Evolutionary conservation across 2,797 vertebrate genomes (phyloP).

Genomic region (Heteromormyrus szaboi): DNA sequence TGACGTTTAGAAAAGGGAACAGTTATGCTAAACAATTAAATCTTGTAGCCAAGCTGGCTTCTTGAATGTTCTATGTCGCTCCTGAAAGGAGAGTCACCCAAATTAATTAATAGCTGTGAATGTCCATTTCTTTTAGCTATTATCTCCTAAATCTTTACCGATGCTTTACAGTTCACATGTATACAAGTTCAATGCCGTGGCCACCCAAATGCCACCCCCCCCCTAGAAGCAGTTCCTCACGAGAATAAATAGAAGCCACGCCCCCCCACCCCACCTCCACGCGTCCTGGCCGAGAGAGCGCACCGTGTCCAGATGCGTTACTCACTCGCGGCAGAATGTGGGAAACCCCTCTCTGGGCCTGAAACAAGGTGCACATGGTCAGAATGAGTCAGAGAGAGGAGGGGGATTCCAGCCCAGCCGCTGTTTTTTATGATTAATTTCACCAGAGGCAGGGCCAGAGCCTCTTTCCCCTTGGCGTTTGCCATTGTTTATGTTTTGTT

Average conservation of each 20-base stretch:
- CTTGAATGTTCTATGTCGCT: neutral
- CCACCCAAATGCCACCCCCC: neutral
- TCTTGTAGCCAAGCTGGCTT: neutral
- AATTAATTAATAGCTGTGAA: neutral
- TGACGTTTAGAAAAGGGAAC: neutral
- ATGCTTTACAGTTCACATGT: neutral
- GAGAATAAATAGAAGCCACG: neutral
- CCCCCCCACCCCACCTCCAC: neutral
- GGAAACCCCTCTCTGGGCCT: conserved; percentile 73
- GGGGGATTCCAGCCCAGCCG: conserved; percentile 81
- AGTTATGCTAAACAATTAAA: neutral
- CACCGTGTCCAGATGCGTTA: neutral
- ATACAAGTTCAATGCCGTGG: neutral
- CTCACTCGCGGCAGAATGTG: conserved; percentile 34
- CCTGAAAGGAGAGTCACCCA: neutral
- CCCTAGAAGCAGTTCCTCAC: neutral
- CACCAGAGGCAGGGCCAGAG: conserved; percentile 64
- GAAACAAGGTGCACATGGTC: conserved; percentile 73
- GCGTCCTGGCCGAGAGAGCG: neutral
- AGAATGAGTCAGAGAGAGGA: conserved; percentile 81
- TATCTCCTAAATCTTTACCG: neutral
- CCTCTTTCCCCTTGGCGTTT: conserved; percentile 56
- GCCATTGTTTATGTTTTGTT: conserved; percentile 55
- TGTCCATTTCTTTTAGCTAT: neutral
- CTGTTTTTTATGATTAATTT: conserved; percentile 57